Evolutionary conservation across 2,113 vertebrate species (phyloP), one percentile per base, ranked within the genome.

Genomic region (Rutilus rutilus): DNA sequence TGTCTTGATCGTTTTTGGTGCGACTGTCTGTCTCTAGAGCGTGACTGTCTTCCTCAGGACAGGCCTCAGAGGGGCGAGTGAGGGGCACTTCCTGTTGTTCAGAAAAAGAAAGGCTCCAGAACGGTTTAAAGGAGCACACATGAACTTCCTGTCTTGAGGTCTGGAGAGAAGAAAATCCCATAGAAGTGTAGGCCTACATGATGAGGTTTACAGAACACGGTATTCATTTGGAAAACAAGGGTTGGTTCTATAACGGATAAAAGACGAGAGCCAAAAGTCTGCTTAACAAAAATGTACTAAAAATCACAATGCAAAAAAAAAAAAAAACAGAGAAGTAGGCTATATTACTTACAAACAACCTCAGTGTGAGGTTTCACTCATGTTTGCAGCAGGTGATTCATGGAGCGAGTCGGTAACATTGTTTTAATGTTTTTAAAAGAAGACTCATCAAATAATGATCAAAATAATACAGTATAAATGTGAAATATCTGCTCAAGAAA

Each of bases 31-130:
- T 78, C 27, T 57, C 9, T 78, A 78, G 39, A 78, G 76, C 36
- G 1, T 2, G 60, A 3, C 4, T 25, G 78, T 64, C 8, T 47
- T 80, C 25, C 64, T 47, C 59, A 25, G 45, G 14, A 30, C 12
- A 27, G 59, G 36, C 78, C 78, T 25, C 21, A 4, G 12, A 52
- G n/a, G 3, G 39, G 42, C 25, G 79, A 30, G 42, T 0, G 60
- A 33, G 62, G 25, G 79, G 42, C 19, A 67, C 79, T 69, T 82
- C 79, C 79, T 82, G 79, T 81, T 81, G 39, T 69, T 65, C 59
- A 65, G 30, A 47, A 65, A n/a, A 64, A 69, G 2, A 52, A 33
- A 19, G 25, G 27, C 42, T 52, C 25, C 42, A 67, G 62, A 21
- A 1, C 23, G 60, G 50, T 21, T 67, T 67, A 21, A 82, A 82